A percentile compares a stretch with the other conserved stretches of the same genome.
phyloP scores from a whole-genome alignment of 2,113 vertebrate species.

The Coreoperca whiteheadi region DNA sequence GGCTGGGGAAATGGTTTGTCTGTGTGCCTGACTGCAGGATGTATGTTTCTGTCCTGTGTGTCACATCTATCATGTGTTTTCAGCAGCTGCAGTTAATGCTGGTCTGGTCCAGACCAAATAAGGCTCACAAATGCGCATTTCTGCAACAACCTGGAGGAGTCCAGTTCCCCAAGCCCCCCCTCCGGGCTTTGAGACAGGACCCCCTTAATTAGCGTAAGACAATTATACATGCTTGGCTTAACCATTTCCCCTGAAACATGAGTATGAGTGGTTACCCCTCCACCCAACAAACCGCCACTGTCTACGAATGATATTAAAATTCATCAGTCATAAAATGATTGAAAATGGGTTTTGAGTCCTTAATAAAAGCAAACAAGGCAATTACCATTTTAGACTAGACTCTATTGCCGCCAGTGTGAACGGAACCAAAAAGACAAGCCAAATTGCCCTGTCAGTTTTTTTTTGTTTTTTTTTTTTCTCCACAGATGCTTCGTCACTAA shows the following conservation, averaged over 20 bases:
- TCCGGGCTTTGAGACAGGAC: constrained; percentile 61
- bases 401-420: neutral
- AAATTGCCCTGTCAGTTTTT: neutral
- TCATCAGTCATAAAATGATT: constrained; percentile 58
- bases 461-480: no score
- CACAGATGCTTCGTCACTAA: constrained; percentile 28
- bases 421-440: neutral
- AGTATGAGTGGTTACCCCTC: constrained; percentile 73
- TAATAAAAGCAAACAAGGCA: constrained; percentile 61
- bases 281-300: constrained; percentile 50
- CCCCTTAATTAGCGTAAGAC: constrained; percentile 86
- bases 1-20: constrained; percentile 23
- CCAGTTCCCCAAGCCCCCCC: constrained; percentile 43
- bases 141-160: constrained; percentile 66
- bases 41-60: constrained; percentile 37
- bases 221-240: constrained; percentile 88
- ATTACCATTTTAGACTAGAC: constrained; percentile 28
- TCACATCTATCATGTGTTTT: constrained; percentile 78
- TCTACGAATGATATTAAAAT: constrained; percentile 72
- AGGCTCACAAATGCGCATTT: constrained; percentile 54
- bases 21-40: constrained; percentile 36
- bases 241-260: constrained; percentile 83
- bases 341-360: neutral
- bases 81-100: constrained; percentile 72
- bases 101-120: constrained; percentile 62